A percentile compares a stretch with the other conserved stretches of the same genome.
These are phyloP conservation scores for Bostrychus sinensis DNA, from an alignment of 2,113 vertebrate genomes.

Conservation along the genomic window DNA sequence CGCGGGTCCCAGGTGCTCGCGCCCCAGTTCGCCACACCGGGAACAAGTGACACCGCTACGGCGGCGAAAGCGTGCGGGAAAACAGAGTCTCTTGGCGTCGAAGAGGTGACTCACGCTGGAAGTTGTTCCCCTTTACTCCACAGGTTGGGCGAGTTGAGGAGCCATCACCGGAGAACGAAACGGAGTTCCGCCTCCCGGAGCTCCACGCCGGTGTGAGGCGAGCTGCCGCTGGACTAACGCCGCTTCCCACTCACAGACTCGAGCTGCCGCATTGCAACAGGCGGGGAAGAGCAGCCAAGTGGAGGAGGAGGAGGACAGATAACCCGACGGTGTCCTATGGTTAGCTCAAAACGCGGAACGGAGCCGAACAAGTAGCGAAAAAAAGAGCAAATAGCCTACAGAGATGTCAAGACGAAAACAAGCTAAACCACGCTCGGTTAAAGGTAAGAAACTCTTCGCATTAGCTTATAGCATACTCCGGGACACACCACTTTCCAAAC, in stretches of 20 bases:
- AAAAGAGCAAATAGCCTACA: slow-evolving; percentile 36
- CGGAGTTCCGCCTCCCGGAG: neutral
- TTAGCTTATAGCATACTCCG: neutral
- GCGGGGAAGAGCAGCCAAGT: slow-evolving; percentile 76
- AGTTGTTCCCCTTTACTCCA: slow-evolving; percentile 70
- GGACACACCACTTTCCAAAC: neutral
- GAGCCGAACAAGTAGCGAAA: slow-evolving; percentile 29
- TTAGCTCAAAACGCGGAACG: slow-evolving; percentile 65
- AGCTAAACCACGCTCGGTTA: slow-evolving; percentile 97
- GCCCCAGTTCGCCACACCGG: slow-evolving; percentile 33
- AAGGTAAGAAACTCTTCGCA: slow-evolving; percentile 85
- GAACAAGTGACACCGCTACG: neutral
- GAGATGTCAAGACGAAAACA: slow-evolving; percentile 98
- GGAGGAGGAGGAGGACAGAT: slow-evolving; percentile 56
- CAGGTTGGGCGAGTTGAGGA: slow-evolving; percentile 72
- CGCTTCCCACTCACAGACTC: slow-evolving; percentile 43
- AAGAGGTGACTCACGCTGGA: slow-evolving; percentile 31
- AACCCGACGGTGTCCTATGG: slow-evolving; percentile 64
- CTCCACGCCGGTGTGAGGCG: slow-evolving; percentile 7
- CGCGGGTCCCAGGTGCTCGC: slow-evolving; percentile 57
- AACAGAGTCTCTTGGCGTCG: neutral
- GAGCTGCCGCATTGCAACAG: slow-evolving; percentile 98
- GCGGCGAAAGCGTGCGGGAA: slow-evolving; percentile 14
- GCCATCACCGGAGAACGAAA: neutral
- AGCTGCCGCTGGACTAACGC: slow-evolving; percentile 44